These are phyloP conservation scores for Ditylenchus dipsaci DNA, from an alignment of 1,140 invertebrate species.

Conservation along the genomic window DNA sequence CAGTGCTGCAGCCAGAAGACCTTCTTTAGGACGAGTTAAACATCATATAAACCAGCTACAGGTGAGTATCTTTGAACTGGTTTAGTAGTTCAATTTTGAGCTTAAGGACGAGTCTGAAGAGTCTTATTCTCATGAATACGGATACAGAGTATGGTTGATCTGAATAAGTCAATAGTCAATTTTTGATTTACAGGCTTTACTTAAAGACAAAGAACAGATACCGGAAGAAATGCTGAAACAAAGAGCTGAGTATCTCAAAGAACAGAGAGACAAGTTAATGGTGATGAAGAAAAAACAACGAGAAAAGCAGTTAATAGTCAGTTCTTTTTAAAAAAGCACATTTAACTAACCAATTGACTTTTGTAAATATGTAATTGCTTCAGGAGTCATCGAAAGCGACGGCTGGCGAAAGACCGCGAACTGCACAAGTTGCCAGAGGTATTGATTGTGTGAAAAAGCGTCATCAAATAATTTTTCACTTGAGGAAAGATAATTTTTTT, in stretches of 20 bases:
- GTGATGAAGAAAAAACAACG: conserved; percentile 37
- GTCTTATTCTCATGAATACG: conserved; percentile 6
- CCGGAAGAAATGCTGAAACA: conserved; percentile 28
- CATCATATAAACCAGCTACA: neutral
- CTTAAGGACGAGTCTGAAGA: neutral
- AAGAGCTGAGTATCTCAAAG: conserved; percentile 21
- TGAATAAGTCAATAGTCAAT: conserved; percentile 5
- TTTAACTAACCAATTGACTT: conserved; percentile 8
- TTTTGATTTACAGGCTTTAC: neutral
- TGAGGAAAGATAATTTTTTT: too few species aligned
- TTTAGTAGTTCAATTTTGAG: too few species aligned
- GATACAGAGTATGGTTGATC: conserved; percentile 8
- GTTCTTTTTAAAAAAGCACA: neutral
- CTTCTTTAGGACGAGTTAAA: neutral
- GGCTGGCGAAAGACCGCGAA: neutral
- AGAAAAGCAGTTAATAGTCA: conserved; percentile 35
- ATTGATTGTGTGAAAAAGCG: neutral
- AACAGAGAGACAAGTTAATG: conserved; percentile 39
- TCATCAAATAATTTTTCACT: neutral
- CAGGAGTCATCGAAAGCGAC: neutral
- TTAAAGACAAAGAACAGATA: conserved; percentile 19
- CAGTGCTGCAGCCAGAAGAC: neutral
- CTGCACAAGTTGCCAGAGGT: neutral
- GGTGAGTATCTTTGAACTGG: too few species aligned
- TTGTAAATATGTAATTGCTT: conserved; percentile 17